phyloP scores from a whole-genome alignment of 1,140 invertebrate genomes.

The Eulimnadia texana region DNA sequence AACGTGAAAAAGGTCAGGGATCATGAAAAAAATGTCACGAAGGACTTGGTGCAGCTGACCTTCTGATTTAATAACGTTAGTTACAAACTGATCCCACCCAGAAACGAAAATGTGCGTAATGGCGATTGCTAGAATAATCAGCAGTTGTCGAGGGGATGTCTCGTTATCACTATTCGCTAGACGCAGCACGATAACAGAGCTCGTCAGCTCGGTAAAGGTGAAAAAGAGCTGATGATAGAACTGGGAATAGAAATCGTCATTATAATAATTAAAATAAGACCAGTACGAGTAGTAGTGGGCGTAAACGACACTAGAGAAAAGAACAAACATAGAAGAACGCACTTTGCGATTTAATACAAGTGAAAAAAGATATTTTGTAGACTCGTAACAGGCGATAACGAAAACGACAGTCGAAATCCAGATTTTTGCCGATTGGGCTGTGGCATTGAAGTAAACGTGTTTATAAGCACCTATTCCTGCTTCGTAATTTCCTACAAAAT shows the following conservation, averaged over 20 bases:
- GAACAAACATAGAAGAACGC: slow-evolving; percentile 48
- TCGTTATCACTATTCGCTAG: slow-evolving; percentile 40
- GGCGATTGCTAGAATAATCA: slow-evolving; percentile 48
- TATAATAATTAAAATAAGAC: slow-evolving; percentile 69
- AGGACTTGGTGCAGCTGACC: slow-evolving; percentile 53
- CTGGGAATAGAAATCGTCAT: slow-evolving; percentile 43
- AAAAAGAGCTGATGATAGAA: slow-evolving; percentile 50
- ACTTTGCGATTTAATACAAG: slow-evolving; percentile 39
- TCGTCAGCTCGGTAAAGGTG: slow-evolving; percentile 49
- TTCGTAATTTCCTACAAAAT: slow-evolving; percentile 51
- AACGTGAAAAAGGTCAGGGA: slow-evolving; percentile 53
- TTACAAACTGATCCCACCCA: slow-evolving; percentile 57
- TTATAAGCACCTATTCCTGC: slow-evolving; percentile 56
- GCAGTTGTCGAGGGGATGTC: slow-evolving; percentile 43
- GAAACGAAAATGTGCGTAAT: slow-evolving; percentile 53
- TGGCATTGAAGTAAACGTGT: slow-evolving; percentile 71
- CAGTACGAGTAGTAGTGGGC: slow-evolving; percentile 75
- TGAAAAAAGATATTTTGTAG: slow-evolving; percentile 43
- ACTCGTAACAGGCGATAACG: slow-evolving; percentile 53
- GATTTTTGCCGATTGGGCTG: slow-evolving; percentile 55
- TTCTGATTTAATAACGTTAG: slow-evolving; percentile 50
- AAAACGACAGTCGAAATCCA: slow-evolving; percentile 52
- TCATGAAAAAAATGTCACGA: slow-evolving; percentile 56
- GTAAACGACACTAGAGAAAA: slow-evolving; percentile 54
- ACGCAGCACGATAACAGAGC: slow-evolving; percentile 42